These are phyloP conservation scores for Poecilia latipinna DNA, from an alignment of 2,113 vertebrate species.

Conservation along the genomic window DNA sequence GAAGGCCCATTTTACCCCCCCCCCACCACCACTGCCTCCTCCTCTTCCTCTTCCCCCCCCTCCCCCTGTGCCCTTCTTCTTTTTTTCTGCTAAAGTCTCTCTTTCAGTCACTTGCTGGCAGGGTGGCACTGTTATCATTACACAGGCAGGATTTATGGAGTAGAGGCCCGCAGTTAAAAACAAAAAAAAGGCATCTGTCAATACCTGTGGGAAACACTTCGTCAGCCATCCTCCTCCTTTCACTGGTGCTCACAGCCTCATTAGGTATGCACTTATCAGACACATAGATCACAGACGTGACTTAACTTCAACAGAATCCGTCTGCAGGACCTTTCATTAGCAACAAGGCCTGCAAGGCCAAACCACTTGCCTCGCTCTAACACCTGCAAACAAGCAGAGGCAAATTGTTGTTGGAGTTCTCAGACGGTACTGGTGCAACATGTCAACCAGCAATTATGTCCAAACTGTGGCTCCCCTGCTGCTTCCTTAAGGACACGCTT, in stretches of 20 bases:
- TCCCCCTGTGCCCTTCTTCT: slow-evolving; percentile 41
- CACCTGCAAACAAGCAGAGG: slow-evolving; percentile 65
- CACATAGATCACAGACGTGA: slow-evolving; percentile 98
- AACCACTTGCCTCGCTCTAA: slow-evolving; percentile 51
- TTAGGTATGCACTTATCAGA: slow-evolving; percentile 99
- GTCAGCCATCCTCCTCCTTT: slow-evolving; percentile 57
- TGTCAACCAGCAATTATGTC: slow-evolving; percentile 47
- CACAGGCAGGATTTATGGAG: slow-evolving; percentile 94
- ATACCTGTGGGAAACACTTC: slow-evolving; percentile 96
- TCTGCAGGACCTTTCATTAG: slow-evolving; percentile 94
- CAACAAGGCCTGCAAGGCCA: slow-evolving; percentile 79
- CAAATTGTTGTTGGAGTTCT: slow-evolving; percentile 34
- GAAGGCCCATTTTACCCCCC: slow-evolving; percentile 60
- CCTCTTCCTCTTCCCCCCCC: slow-evolving; percentile 73
- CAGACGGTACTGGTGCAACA: slow-evolving; percentile 7
- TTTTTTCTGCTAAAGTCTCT: slow-evolving; percentile 53
- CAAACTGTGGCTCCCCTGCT: slow-evolving; percentile 24
- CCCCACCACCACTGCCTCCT: slow-evolving; percentile 56
- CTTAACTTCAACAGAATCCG: slow-evolving; percentile 95
- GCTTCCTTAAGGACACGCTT: slow-evolving; percentile 41
- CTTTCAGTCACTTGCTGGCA: slow-evolving; percentile 91
- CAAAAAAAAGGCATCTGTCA: slow-evolving; percentile 94
- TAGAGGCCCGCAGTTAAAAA: slow-evolving; percentile 94
- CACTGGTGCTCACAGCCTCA: slow-evolving; percentile 91
- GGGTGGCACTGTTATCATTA: slow-evolving; percentile 96